Evolutionary conservation across 1,140 invertebrate genomes (phyloP).

Genomic region (Penaeus indicus): DNA sequence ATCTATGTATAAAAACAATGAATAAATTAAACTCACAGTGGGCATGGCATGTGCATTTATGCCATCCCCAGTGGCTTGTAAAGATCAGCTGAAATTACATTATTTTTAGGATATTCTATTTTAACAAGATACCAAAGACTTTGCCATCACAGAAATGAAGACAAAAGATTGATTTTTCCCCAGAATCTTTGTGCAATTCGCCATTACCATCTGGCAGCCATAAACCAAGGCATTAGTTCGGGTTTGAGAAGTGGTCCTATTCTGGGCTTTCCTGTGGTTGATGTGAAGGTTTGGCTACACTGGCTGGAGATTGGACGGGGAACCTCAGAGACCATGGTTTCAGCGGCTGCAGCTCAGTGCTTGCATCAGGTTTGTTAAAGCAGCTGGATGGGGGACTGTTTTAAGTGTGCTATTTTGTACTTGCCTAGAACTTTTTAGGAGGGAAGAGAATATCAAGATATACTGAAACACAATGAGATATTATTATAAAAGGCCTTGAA

Average conservation of each 20-base stretch:
- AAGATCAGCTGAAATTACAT: too few relatives aligned
- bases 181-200: conserved; percentile 58
- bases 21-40: too few relatives aligned
- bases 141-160: too few relatives aligned
- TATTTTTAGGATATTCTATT: background rate
- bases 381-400: background rate
- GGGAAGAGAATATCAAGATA: too few relatives aligned
- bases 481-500: too few relatives aligned
- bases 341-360: conserved; percentile 84
- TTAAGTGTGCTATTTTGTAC: background rate
- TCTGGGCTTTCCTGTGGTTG: conserved; percentile 76
- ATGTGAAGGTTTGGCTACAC: conserved; percentile 83
- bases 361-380: conserved; percentile 69
- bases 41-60: too few relatives aligned
- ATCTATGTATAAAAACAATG: too few relatives aligned
- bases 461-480: too few relatives aligned
- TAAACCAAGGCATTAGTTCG: conserved; percentile 72
- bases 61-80: too few relatives aligned
- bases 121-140: background rate
- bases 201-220: conserved; percentile 71
- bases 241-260: conserved; percentile 73
- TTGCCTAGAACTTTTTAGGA: background rate
- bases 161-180: background rate
- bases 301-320: conserved; percentile 79
- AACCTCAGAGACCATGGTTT: conserved; percentile 83